phyloP scores from a whole-genome alignment of 30 jellyfish, hydroid and myxozoan genomes.

The Cassiopea andromeda region DNA sequence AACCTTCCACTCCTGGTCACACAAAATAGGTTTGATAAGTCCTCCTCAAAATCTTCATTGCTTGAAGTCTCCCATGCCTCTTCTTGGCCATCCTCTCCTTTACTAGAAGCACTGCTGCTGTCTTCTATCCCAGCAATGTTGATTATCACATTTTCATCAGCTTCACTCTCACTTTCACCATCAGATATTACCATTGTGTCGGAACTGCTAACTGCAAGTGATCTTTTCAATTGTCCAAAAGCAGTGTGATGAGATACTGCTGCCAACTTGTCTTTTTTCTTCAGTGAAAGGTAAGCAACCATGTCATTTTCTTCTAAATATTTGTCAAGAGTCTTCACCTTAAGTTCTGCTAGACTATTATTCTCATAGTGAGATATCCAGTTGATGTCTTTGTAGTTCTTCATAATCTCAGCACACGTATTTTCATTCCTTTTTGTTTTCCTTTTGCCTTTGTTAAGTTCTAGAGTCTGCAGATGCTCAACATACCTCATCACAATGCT shows the following conservation, averaged over 20 bases:
- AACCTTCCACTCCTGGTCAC: conserved; percentile 35
- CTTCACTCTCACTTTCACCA: not conserved
- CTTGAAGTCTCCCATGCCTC: conserved; percentile 24
- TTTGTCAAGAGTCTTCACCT: conserved; percentile 27
- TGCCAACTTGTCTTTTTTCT: conserved; percentile 13
- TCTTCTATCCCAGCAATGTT: conserved; percentile 21
- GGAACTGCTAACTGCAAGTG: not conserved
- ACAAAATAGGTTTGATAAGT: conserved; percentile 29
- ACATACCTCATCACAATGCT: not conserved
- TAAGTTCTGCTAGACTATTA: not conserved
- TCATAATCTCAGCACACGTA: not conserved
- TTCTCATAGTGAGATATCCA: conserved; percentile 5
- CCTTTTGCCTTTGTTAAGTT: not conserved
- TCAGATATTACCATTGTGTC: not conserved
- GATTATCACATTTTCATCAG: not conserved
- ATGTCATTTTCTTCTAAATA: conserved; percentile 10
- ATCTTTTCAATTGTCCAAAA: not conserved
- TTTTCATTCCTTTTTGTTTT: not conserved
- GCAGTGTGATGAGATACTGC: conserved; percentile 9
- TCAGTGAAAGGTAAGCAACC: not conserved
- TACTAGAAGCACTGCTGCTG: conserved; percentile 21
- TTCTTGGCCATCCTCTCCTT: conserved; percentile 16
- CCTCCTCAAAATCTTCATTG: conserved; percentile 35
- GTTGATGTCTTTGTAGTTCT: conserved; percentile 24
- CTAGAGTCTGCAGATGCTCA: conserved; percentile 14